Evolutionary conservation across 2,797 vertebrate genomes (phyloP), one percentile per base, ranked within the genome.

Genomic region (Diglossa cyanea): DNA sequence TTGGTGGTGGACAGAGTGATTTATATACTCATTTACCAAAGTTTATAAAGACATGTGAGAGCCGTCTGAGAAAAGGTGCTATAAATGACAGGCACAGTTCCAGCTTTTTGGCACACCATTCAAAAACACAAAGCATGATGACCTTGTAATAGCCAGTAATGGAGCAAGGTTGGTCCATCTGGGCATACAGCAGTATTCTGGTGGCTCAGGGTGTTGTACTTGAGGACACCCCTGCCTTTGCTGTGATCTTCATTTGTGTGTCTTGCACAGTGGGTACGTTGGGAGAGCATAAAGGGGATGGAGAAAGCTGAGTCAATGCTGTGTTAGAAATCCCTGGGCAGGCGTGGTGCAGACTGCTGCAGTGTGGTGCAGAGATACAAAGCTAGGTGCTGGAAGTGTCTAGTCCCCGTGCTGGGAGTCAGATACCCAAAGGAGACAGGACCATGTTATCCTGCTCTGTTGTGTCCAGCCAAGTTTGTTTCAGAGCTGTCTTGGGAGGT

Each of bases 31-130:
- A 78, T 94, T 93, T 94, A 44, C 87, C 70, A 10, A 83, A 92
- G 78, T 95, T 94, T 95, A 90, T 95, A 93, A 87, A 95, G 84
- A 87, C 51, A 31, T 35, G 40, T 91, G 58, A 93, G 72, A 96
- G 44, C 66, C 65, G 53, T 93, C 84, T 94, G 78, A 94, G 91
- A 62, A 78, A 91, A 86, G 26, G 35, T 68, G 24, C 77, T 86
- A 30, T 91, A 90, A 93, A 85, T 62, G 76, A 63, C 72, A 63
- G 73, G 55, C 4, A 2, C 54, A 15, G 40, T 58, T 86, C 62
- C 86, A 86, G 53, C 1, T 65, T 91, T 89, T 79, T 75, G 81
- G 33, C 71, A 48, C 35, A 15, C 53, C 28, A 31, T 65, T 77
- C 30, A 70, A 68, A 92, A 91, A 20, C 9, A 42, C 45, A 35